phyloP scores from a whole-genome alignment of 2,888 invertebrate genomes.

The Microchrysa polita region DNA sequence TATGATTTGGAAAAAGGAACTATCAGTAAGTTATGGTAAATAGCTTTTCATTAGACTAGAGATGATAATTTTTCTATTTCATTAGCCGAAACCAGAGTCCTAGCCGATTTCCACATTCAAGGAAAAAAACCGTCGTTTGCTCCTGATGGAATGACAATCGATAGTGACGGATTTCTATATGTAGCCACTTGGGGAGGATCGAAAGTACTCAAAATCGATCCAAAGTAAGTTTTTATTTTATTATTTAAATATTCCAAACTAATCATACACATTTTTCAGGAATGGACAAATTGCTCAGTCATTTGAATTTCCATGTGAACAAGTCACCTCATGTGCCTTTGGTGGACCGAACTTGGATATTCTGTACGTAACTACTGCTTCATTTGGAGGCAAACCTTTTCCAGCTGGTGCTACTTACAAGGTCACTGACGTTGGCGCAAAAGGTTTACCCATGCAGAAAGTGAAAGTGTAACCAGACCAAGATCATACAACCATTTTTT shows the following conservation, averaged over 20 bases:
- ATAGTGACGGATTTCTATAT: constrained; percentile 80
- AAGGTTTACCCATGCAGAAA: constrained; percentile 64
- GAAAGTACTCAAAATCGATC: constrained; percentile 65
- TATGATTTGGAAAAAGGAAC: constrained; percentile 72
- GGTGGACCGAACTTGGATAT: constrained; percentile 74
- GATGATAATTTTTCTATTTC: not conserved
- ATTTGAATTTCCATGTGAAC: constrained; percentile 72
- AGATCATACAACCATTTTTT: too few species aligned
- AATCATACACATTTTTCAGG: constrained; percentile 50
- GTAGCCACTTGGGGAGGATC: constrained; percentile 78
- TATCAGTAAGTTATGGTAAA: constrained; percentile 65
- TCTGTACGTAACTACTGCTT: constrained; percentile 76
- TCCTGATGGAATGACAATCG: constrained; percentile 84
- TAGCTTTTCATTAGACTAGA: not conserved
- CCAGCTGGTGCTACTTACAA: constrained; percentile 71
- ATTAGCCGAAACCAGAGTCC: constrained; percentile 55
- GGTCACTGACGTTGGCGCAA: constrained; percentile 69
- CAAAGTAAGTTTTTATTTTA: constrained; percentile 60
- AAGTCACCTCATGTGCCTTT: constrained; percentile 77
- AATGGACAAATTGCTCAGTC: constrained; percentile 68
- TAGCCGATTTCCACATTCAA: constrained; percentile 68
- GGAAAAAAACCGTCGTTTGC: constrained; percentile 61
- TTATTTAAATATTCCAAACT: not conserved
- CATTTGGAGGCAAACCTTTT: constrained; percentile 55
- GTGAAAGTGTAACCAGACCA: constrained; percentile 47